A percentile compares a stretch with the other conserved stretches of the same genome.
These are phyloP conservation scores for Anguilla rostrata DNA, from an alignment of 2,113 vertebrate genomes.

Conservation along the genomic window DNA sequence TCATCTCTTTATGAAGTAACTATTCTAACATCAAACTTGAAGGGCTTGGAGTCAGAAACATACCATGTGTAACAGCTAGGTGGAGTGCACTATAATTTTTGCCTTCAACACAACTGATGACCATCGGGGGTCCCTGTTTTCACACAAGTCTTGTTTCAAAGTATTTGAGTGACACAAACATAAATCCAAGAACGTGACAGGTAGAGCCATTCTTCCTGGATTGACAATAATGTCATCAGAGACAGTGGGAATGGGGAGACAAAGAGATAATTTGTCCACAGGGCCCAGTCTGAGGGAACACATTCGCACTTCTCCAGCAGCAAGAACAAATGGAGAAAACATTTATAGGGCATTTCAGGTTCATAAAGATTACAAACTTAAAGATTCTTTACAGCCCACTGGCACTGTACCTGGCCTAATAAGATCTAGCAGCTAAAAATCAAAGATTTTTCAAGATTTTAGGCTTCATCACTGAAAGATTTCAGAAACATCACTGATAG, in stretches of 20 bases:
- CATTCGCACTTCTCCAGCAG: not conserved
- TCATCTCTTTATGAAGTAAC: not conserved
- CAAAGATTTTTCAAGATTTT: not conserved
- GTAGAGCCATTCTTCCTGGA: not conserved
- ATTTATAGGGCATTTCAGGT: not conserved
- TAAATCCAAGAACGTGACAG: not conserved
- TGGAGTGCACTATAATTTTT: not conserved
- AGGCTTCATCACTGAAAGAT: not conserved
- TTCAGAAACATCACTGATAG: not conserved
- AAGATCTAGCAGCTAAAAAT: not conserved
- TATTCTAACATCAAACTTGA: not conserved
- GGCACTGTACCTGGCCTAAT: not conserved
- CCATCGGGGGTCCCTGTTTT: constrained; percentile 2
- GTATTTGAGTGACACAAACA: not conserved
- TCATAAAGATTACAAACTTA: not conserved
- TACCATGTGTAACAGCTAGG: not conserved
- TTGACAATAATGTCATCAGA: not conserved
- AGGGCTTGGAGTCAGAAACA: not conserved
- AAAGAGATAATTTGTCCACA: too few species aligned
- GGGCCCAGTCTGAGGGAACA: not conserved
- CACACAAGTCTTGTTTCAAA: not conserved
- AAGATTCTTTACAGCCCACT: not conserved
- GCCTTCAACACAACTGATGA: not conserved
- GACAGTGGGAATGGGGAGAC: not conserved
- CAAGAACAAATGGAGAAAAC: not conserved